Conservation (phyloP, 2,113 vertebrate species). For the Solenodon paradoxus region DNA sequence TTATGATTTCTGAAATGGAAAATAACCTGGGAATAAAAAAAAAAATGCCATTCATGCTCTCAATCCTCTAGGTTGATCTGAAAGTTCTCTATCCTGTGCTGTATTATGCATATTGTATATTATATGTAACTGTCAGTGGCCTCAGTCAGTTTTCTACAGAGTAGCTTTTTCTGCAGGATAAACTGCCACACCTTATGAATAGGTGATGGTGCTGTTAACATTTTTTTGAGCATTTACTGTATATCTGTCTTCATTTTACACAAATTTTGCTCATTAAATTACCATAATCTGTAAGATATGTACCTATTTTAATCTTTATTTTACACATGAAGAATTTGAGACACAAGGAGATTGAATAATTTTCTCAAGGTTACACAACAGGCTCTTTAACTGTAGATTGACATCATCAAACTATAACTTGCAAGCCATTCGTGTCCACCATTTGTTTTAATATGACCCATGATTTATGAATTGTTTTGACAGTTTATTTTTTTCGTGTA, state of each 20-base stretch:
- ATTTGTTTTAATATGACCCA: background rate
- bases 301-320: background rate
- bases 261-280: conserved; percentile 13
- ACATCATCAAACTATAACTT: background rate
- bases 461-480: background rate
- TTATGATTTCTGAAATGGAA: background rate
- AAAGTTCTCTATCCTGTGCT: background rate
- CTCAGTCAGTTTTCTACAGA: background rate
- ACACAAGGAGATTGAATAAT: background rate
- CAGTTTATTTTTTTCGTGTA: background rate
- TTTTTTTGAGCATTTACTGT: background rate
- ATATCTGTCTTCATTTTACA: background rate
- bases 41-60: background rate
- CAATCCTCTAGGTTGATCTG: background rate
- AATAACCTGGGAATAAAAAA: background rate
- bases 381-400: background rate
- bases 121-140: too few species aligned
- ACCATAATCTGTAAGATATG: background rate
- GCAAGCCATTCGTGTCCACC: background rate
- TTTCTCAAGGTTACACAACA: background rate
- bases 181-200: background rate
- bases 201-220: background rate
- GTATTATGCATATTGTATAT: too few species aligned
- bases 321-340: background rate
- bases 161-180: background rate